A percentile compares a stretch with the other conserved stretches of the same genome.
Conservation (phyloP, 1,140 invertebrate genomes). For the Pantala flavescens region DNA sequence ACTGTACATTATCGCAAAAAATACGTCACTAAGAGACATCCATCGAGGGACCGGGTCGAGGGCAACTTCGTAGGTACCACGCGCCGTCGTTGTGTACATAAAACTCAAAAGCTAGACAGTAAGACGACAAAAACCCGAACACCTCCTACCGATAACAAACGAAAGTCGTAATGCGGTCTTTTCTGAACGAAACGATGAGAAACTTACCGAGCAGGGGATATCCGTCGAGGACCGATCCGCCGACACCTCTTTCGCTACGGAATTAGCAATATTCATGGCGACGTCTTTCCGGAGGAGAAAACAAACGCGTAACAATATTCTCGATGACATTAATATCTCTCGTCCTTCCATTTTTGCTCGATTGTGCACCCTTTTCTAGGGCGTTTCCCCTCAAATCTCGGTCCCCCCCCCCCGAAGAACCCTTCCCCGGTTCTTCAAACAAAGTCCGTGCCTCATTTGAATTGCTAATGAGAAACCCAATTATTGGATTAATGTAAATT, state of each 20-base stretch:
- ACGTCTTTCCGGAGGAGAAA: neutral
- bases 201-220: neutral
- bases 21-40: no score
- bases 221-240: neutral
- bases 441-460: conserved; percentile 64
- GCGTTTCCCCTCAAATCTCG: conserved; percentile 14
- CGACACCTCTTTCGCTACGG: neutral
- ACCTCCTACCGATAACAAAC: no score
- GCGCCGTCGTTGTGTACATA: no score
- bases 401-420: conserved; percentile 21
- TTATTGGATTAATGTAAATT: conserved; percentile 91
- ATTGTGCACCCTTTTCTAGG: neutral
- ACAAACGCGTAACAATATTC: conserved; percentile 1
- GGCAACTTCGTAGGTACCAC: no score
- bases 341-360: neutral
- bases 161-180: no score
- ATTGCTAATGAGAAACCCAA: conserved; percentile 86
- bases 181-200: no score
- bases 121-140: no score
- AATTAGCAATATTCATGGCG: neutral
- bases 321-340: neutral
- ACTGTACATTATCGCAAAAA: no score
- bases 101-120: no score
- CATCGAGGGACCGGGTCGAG: no score
- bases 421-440: conserved; percentile 35